Conservation (phyloP, 2,113 vertebrate species). For the Callithrix jacchus region DNA sequence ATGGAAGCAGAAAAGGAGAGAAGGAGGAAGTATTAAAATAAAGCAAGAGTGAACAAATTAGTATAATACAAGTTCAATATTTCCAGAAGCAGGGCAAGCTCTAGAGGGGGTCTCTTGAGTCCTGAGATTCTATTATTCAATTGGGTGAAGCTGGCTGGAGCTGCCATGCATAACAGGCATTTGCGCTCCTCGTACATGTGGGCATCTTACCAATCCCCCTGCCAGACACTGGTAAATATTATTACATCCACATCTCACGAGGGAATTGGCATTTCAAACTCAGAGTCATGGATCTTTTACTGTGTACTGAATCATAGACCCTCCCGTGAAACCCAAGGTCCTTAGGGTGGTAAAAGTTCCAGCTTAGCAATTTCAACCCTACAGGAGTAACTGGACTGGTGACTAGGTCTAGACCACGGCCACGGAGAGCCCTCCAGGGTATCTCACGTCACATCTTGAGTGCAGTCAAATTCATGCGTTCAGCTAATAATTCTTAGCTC, state of each 20-base stretch:
- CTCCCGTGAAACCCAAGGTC: neutral
- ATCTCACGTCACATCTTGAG: fast-evolving
- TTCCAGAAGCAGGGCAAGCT: neutral
- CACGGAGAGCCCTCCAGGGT: neutral
- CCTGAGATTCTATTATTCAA: neutral
- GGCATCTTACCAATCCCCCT: neutral
- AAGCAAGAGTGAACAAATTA: neutral
- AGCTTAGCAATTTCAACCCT: neutral
- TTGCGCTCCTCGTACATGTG: neutral
- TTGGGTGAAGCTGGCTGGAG: neutral
- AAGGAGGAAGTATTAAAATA: neutral
- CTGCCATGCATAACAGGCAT: fast-evolving
- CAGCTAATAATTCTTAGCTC: too few relatives aligned
- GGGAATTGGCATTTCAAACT: conserved; percentile 11
- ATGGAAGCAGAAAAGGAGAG: neutral
- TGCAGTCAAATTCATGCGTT: fast-evolving
- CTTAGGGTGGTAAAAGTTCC: neutral
- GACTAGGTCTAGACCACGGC: neutral
- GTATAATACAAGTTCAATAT: neutral
- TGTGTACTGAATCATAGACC: neutral
- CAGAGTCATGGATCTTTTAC: neutral
- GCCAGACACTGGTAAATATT: conserved; percentile 9
- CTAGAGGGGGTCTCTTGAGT: neutral
- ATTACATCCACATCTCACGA: neutral
- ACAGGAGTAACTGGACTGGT: neutral